Evolutionary conservation across 2,113 vertebrate species (phyloP).

Genomic region (Tamias sibiricus): DNA sequence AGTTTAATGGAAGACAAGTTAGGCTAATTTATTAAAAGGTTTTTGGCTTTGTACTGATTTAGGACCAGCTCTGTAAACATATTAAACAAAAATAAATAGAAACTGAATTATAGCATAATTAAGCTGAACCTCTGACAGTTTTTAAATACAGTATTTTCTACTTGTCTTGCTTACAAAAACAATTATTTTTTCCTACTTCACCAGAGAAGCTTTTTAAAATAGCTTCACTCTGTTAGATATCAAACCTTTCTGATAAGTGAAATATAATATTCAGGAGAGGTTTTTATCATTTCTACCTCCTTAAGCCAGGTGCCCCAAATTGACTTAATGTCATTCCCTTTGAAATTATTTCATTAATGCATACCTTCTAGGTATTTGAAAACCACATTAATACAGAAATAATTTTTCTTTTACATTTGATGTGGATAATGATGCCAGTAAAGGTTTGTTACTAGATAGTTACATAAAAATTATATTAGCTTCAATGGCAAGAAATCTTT

Average conservation of each 20-base stretch:
- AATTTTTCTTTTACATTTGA: neutral
- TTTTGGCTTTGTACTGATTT: neutral
- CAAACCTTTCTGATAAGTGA: neutral
- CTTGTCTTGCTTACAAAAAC: neutral
- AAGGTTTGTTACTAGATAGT: neutral
- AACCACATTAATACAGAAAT: neutral
- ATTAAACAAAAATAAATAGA: neutral
- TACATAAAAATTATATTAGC: neutral
- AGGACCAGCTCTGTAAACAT: neutral
- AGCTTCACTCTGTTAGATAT: neutral
- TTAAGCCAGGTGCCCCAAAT: neutral
- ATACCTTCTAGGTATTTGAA: neutral
- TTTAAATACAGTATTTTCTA: neutral
- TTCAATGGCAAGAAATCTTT: neutral
- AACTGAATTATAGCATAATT: neutral
- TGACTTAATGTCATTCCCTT: slow-evolving; percentile 5
- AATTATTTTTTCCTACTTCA: neutral
- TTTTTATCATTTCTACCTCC: neutral
- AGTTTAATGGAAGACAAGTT: neutral
- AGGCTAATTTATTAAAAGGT: neutral
- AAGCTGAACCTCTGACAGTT: neutral
- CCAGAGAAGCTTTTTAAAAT: neutral
- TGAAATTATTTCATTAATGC: neutral
- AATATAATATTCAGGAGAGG: neutral
- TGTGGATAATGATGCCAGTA: neutral